Percentiles rank a stretch among this genome's conserved stretches.
These are phyloP conservation scores for Furcifer pardalis DNA, from an alignment of 2,797 vertebrate species.

Conservation along the genomic window DNA sequence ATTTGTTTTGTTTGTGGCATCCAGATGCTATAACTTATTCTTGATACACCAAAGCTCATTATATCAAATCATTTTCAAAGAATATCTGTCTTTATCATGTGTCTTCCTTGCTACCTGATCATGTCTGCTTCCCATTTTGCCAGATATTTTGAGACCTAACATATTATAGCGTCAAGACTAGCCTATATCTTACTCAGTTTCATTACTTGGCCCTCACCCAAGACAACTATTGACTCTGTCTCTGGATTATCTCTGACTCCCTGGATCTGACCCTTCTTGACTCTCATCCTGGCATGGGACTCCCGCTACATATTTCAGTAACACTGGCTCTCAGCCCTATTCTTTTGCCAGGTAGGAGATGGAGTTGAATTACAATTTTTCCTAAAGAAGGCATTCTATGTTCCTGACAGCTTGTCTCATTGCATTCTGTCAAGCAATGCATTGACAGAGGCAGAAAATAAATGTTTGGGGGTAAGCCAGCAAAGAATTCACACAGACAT, in stretches of 20 bases:
- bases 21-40: not conserved
- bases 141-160: not conserved
- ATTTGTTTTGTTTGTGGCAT: not conserved
- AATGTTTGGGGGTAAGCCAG: not conserved
- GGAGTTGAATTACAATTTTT: slow-evolving; percentile 14
- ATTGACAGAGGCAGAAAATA: not conserved
- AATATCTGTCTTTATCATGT: not conserved
- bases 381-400: slow-evolving; percentile 7
- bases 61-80: not conserved
- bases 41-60: not conserved
- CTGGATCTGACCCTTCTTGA: slow-evolving; percentile 27
- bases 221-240: slow-evolving; percentile 21
- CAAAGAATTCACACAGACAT: not conserved
- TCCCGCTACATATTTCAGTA: slow-evolving; percentile 17
- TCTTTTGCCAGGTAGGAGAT: slow-evolving; percentile 9
- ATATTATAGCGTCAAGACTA: not conserved
- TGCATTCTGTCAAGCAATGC: not conserved
- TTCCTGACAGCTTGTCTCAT: slow-evolving; percentile 24
- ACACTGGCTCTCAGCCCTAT: slow-evolving; percentile 18
- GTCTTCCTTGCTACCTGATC: not conserved
- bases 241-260: slow-evolving; percentile 29
- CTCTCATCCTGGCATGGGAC: slow-evolving; percentile 25
- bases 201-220: slow-evolving; percentile 20
- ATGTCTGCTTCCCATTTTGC: not conserved
- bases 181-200: slow-evolving; percentile 19